Conservation (phyloP, 2,888 invertebrate species). For the Odontocerum albicorne region DNA sequence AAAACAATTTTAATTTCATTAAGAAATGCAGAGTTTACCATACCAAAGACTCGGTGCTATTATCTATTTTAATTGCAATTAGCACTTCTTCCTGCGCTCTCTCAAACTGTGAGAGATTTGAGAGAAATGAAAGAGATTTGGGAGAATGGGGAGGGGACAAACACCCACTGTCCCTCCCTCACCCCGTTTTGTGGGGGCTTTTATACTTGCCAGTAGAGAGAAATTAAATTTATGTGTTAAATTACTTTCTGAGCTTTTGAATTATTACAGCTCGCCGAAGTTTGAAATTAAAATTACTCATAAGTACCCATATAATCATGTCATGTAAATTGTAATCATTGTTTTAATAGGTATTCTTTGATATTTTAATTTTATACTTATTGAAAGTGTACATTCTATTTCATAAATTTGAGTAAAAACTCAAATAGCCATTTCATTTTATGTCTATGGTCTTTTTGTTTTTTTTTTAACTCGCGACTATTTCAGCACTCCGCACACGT, state of each 20-base stretch:
- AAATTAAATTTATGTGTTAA: conserved; percentile 38
- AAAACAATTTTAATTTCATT: neutral
- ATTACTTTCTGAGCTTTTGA: conserved; percentile 37
- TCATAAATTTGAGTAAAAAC: too few relatives aligned
- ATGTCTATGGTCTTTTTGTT: too few relatives aligned
- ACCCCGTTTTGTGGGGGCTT: conserved; percentile 39
- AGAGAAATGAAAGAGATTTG: neutral
- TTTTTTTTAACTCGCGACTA: too few relatives aligned
- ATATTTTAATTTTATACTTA: too few relatives aligned
- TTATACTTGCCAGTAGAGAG: conserved; percentile 30
- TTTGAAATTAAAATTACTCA: conserved; percentile 36
- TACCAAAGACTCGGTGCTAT: conserved; percentile 30
- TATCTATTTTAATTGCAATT: conserved; percentile 37
- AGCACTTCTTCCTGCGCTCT: conserved; percentile 32
- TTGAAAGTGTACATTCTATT: too few relatives aligned
- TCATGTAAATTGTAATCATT: conserved; percentile 2
- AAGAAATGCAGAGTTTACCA: conserved; percentile 11
- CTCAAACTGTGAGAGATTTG: conserved; percentile 10
- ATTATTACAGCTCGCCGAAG: conserved; percentile 35
- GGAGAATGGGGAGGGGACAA: conserved; percentile 2
- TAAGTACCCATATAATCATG: conserved; percentile 25
- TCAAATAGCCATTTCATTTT: too few relatives aligned
- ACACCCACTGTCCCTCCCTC: conserved; percentile 33
- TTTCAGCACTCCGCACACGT: too few relatives aligned
- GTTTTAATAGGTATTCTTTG: neutral